Conservation (phyloP, 2,113 vertebrate genomes). For the Abramis brama region DNA sequence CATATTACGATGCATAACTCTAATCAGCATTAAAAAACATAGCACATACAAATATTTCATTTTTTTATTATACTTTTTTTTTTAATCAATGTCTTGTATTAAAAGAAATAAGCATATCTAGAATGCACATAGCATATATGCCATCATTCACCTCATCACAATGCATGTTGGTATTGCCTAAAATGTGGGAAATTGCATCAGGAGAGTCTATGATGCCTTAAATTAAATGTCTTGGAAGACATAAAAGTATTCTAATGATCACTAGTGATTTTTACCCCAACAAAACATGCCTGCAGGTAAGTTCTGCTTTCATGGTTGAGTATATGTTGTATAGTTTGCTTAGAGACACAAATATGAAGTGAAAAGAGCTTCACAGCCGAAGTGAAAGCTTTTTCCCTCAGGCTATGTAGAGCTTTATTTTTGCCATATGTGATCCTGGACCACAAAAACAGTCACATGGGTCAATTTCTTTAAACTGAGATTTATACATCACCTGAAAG, state of each 20-base stretch:
- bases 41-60: neutral
- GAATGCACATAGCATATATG: neutral
- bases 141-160: neutral
- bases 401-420: neutral
- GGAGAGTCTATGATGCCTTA: neutral
- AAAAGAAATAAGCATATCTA: neutral
- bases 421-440: neutral
- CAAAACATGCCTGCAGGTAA: neutral
- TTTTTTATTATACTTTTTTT: neutral
- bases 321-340: neutral
- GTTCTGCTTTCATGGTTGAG: neutral
- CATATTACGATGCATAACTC: neutral
- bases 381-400: neutral
- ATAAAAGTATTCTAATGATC: slow-evolving; percentile 9
- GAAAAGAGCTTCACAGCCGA: slow-evolving; percentile 7
- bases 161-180: neutral
- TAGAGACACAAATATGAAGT: neutral
- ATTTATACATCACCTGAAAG: too few species aligned
- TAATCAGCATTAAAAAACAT: neutral
- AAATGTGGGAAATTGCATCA: neutral
- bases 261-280: neutral
- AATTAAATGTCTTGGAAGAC: neutral
- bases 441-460: too few species aligned
- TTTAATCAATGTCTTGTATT: neutral
- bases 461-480: too few species aligned